Conservation (phyloP, 1,140 invertebrate species). For the Mycetomoellerius zeteki region DNA sequence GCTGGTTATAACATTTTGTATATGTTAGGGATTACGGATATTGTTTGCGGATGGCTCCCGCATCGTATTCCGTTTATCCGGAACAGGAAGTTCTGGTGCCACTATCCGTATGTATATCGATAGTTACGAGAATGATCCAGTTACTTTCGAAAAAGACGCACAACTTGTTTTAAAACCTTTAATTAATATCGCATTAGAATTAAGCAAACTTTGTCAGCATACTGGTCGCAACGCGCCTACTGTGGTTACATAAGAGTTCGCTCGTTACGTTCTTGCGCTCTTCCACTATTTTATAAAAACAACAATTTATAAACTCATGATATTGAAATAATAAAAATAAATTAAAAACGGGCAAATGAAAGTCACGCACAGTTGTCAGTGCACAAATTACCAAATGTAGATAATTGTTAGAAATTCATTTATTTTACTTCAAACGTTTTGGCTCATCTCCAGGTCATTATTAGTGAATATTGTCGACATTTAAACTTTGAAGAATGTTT, state of each 20-base stretch:
- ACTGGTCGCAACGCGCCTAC: slow-evolving; percentile 97
- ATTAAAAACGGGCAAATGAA: too few relatives aligned
- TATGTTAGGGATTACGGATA: slow-evolving; percentile 94
- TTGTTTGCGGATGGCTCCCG: slow-evolving; percentile 97
- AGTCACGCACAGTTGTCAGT: too few relatives aligned
- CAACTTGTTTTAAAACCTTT: slow-evolving; percentile 95
- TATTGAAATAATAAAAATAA: too few relatives aligned
- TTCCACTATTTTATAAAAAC: background rate
- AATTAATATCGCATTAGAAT: slow-evolving; percentile 94
- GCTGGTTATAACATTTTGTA: slow-evolving; percentile 64
- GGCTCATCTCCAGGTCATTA: too few relatives aligned
- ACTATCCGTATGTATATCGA: slow-evolving; percentile 98
- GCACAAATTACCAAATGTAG: too few relatives aligned
- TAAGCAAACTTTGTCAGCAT: slow-evolving; percentile 94
- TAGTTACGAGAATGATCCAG: slow-evolving; percentile 91
- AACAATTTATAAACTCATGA: too few relatives aligned
- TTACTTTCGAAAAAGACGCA: slow-evolving; percentile 91
- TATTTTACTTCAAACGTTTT: too few relatives aligned
- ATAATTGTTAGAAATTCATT: too few relatives aligned
- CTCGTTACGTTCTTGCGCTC: background rate
- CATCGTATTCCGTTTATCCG: slow-evolving; percentile 97
- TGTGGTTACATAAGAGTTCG: slow-evolving; percentile 96
- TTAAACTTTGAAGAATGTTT: too few relatives aligned
- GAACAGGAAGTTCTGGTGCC: slow-evolving; percentile 98
- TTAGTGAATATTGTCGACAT: too few relatives aligned